These are phyloP conservation scores for Psix sp. DNA, from an alignment of 1,140 invertebrate genomes.

Conservation along the genomic window DNA sequence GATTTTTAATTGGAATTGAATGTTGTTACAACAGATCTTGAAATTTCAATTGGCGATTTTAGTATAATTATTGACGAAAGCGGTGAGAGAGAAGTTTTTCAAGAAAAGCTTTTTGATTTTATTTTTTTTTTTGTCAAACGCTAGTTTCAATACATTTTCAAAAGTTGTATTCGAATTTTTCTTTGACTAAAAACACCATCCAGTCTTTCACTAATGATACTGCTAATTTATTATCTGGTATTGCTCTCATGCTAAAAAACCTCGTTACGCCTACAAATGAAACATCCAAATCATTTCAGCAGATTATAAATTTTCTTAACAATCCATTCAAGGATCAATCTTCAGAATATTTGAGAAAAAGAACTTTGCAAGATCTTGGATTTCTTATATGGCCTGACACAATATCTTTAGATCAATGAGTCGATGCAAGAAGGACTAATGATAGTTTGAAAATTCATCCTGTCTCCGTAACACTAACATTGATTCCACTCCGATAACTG, in stretches of 20 bases:
- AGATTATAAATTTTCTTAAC: conserved; percentile 35
- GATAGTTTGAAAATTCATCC: conserved; percentile 5
- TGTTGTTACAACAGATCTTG: too few species aligned
- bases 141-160: background rate
- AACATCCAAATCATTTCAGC: conserved; percentile 19
- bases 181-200: conserved; percentile 8
- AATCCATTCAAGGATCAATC: conserved; percentile 31
- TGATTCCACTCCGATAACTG: conserved; percentile 42
- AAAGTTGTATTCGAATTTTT: conserved; percentile 1
- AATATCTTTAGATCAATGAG: conserved; percentile 46
- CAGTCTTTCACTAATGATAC: conserved; percentile 14
- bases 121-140: background rate
- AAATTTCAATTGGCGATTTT: background rate
- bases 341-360: conserved; percentile 42
- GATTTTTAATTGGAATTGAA: too few species aligned
- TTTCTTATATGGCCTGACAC: conserved; percentile 30
- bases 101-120: conserved; percentile 1
- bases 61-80: background rate
- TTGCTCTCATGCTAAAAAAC: conserved; percentile 32
- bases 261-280: conserved; percentile 17
- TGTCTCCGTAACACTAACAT: conserved; percentile 13
- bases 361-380: conserved; percentile 20
- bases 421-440: conserved; percentile 22
- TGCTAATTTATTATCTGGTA: conserved; percentile 23
- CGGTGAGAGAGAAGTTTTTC: background rate